Base-by-base conservation (phyloP, 2,113 vertebrate genomes). In the Tichodroma muraria region DNA sequence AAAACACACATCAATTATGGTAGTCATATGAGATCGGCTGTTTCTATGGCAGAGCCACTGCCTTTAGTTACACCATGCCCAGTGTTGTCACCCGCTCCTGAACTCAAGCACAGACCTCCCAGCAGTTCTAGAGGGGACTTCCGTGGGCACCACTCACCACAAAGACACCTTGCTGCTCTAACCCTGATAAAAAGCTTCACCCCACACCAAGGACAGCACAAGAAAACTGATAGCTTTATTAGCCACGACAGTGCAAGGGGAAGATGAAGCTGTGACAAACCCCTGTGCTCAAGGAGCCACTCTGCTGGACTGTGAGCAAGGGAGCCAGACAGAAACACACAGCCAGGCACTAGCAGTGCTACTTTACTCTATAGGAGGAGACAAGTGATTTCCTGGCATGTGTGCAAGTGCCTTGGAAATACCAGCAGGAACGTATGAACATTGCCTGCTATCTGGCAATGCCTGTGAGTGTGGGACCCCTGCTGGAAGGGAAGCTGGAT, bases 1-100 rank as follows among this genome's bases (percentile, higher is more conserved):
- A 90, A 91, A 96, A 83, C 22, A 81, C 76, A 61, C 45, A 88
- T 69, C 81, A 90, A 72, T 95, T 86, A 61, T 5, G 6, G 60
- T 16, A 66, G 35, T 53, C 25, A 10, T 64, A 21, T 12, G 13
- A 54, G 68, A 17, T 45, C 56, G 19, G 45, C 45, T 61, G 25
- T 60, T 50, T 63, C 35, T 47, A 8, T 4, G 15, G 60, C 52
- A 88, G 45, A 70, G 79, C 31, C 68, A 44, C 23, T 71, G 57
- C 47, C 8, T 1, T 38, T 30, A 28, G 19, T 40, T 78, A 52
- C 53, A 87, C 60, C 31, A 27, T 0, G 2, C 21, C 64, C 80
- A 28, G 37, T 10, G 13, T 1, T 63, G 20, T 27, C 22, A 68
- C 30, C 17, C 17, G 0, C 82, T 85, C 40, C 11, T 20, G 45